Evolutionary conservation across 2,797 vertebrate species (phyloP).

Genomic region (Mus minutoides): DNA sequence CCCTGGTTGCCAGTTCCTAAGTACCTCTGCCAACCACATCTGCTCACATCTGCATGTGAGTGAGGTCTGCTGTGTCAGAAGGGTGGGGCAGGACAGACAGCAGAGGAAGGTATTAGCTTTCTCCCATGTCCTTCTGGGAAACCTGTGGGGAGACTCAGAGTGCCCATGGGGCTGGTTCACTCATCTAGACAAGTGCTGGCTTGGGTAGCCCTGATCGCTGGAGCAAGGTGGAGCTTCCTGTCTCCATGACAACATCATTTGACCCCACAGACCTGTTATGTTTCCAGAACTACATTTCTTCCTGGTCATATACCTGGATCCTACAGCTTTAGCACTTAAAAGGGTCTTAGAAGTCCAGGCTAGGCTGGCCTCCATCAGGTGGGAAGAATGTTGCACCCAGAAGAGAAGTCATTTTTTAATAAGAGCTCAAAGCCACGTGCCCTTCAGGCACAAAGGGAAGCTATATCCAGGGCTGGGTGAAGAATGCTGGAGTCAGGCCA

Average conservation of each 20-base stretch:
- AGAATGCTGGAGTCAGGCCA: neutral
- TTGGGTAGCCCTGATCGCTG: neutral
- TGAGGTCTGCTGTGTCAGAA: neutral
- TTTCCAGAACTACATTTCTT: slow-evolving; percentile 50
- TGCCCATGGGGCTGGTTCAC: neutral
- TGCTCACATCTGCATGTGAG: neutral
- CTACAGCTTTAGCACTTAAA: neutral
- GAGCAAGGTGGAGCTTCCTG: neutral
- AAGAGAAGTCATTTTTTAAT: neutral
- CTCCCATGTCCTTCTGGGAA: neutral
- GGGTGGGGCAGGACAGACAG: neutral
- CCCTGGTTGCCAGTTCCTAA: neutral
- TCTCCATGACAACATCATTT: neutral
- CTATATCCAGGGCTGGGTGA: neutral
- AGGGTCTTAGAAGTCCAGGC: slow-evolving; percentile 25
- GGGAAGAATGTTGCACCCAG: neutral
- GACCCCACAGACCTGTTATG: neutral
- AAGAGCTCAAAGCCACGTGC: neutral
- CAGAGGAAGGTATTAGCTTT: neutral
- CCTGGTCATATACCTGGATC: neutral
- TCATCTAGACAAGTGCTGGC: neutral
- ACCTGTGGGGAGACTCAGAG: neutral
- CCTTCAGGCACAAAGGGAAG: neutral
- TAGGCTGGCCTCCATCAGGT: neutral
- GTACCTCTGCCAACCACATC: slow-evolving; percentile 22